Evolutionary conservation across 2,797 vertebrate genomes (phyloP).

Genomic region (Bradypodion pumilum): DNA sequence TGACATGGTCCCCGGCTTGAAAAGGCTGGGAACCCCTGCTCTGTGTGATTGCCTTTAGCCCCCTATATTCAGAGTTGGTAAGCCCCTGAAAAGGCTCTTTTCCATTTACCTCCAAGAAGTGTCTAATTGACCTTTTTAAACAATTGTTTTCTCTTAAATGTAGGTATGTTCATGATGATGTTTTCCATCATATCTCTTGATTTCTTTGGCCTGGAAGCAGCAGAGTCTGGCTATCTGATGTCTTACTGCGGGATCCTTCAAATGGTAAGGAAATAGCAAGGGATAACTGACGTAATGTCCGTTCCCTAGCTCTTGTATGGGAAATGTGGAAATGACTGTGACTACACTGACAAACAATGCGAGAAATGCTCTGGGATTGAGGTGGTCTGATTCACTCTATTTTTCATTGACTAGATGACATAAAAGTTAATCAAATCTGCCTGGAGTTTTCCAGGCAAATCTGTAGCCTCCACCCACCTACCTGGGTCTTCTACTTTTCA

Average conservation of each 20-base stretch:
- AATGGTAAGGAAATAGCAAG: constrained; percentile 81
- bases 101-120: background rate
- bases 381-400: background rate
- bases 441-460: too few relatives aligned
- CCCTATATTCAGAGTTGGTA: background rate
- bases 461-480: too few relatives aligned
- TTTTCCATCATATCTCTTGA: constrained; percentile 91
- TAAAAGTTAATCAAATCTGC: too few relatives aligned
- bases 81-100: too few relatives aligned
- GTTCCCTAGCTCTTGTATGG: background rate
- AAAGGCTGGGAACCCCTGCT: too few relatives aligned
- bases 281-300: background rate
- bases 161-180: constrained; percentile 93
- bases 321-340: background rate
- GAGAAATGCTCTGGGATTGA: too few relatives aligned
- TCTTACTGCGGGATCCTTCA: constrained; percentile 88
- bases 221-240: constrained; percentile 88
- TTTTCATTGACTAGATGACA: too few relatives aligned
- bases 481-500: too few relatives aligned
- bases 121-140: background rate
- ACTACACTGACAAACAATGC: too few relatives aligned
- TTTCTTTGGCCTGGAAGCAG: constrained; percentile 86
- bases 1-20: too few relatives aligned
- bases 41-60: background rate
- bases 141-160: background rate